phyloP scores from a whole-genome alignment of 2,888 invertebrate genomes.

The Brassicogethes aeneus region DNA sequence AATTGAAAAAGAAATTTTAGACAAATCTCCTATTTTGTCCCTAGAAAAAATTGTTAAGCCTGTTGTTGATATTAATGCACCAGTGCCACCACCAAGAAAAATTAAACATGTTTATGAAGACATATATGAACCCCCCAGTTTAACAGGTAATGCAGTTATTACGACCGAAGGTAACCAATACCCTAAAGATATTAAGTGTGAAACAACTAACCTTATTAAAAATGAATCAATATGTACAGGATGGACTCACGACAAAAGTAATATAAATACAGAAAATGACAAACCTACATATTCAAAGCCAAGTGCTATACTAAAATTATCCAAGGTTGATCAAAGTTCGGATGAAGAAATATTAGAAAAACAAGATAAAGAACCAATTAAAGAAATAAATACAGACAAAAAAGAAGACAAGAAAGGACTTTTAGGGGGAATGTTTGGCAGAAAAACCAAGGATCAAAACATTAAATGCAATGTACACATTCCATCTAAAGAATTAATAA shows the following conservation, averaged over 20 bases:
- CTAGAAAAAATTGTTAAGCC: conserved; percentile 26
- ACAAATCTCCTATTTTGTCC: conserved; percentile 25
- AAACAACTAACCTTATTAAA: no score
- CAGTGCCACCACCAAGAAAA: conserved; percentile 21
- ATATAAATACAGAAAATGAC: no score
- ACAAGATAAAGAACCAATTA: not conserved
- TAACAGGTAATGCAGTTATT: no score
- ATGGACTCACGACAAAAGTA: no score
- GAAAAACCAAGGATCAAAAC: conserved; percentile 5
- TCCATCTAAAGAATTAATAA: conserved; percentile 21
- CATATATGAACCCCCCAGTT: conserved; percentile 21
- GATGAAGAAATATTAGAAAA: conserved; percentile 13
- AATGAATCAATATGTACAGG: no score
- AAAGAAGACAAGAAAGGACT: not conserved
- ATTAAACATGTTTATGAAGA: conserved; percentile 31
- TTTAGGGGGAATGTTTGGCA: conserved; percentile 6
- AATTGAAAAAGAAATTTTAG: conserved; percentile 27
- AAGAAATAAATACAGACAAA: not conserved
- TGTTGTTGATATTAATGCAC: conserved; percentile 16
- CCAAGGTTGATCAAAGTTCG: no score
- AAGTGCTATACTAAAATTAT: no score
- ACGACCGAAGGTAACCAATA: no score
- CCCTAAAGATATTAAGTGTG: no score
- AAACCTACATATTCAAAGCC: no score
- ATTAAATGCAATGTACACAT: conserved; percentile 7